Evolutionary conservation across 2,113 vertebrate genomes (phyloP), one percentile per base, ranked within the genome.

Genomic region (Rhineura floridana): DNA sequence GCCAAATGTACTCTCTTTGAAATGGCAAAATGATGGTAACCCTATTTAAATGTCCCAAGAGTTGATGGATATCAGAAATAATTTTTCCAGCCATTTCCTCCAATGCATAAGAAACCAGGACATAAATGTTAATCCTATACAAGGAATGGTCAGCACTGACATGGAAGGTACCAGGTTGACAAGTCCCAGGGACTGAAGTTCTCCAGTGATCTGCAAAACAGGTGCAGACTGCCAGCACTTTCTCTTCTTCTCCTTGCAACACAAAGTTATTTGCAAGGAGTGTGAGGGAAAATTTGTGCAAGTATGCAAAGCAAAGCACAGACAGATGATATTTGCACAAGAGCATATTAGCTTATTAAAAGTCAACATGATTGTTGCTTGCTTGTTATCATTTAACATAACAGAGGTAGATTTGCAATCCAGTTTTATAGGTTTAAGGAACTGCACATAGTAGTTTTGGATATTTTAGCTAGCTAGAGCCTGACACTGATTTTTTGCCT

Each of bases 41-140:
- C n/a, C n/a, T n/a, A 39, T 87, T 86, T 92, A 76, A 88, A 46
- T 39, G 89, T 91, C 88, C 50, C 90, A 75, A 88, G 4, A 92
- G 39, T 46, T 86, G 1, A 55, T 90, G 39, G 36, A 46, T 42
- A 87, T 90, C 1, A 92, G 84, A 87, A 90, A 55, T 23, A 75
- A 88, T 87, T 90, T 75, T 91, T 15, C 21, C 21, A 73, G 25
- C 28, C 87, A 83, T 90, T 85, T 89, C n/a, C 86, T 94, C 87
- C 28, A 69, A 83, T 23, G 77, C 28, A 19, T 90, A 85, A 86
- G 42, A 81, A 90, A 81, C 82, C 0, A 0, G 78, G 69, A 48
- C 69, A 82, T 72, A 81, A 42, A 86, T 91, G 69, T 90, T 92
- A 92, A 79, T 80, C 87, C 69, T 87, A 70, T 69, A 83, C 76